Percentiles rank a stretch among this genome's conserved stretches.
Evolutionary conservation across 2,888 invertebrate species (phyloP).

Genomic region (Melangyna quadrimaculata): DNA sequence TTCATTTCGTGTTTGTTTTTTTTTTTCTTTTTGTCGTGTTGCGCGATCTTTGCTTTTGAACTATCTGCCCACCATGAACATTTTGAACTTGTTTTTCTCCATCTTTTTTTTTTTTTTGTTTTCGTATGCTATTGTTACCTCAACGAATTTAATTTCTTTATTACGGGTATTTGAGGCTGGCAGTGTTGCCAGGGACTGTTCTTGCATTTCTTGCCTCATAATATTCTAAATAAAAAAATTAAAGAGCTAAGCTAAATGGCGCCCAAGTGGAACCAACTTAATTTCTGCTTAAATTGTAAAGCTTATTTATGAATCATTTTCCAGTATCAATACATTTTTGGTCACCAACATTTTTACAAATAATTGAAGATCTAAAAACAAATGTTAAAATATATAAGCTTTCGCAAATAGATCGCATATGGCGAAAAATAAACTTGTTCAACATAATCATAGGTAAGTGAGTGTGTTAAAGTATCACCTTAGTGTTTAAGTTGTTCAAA

Average conservation of each 20-base stretch:
- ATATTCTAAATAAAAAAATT: not conserved
- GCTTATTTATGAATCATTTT: not conserved
- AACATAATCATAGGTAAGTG: too few species aligned
- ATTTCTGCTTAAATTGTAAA: not conserved
- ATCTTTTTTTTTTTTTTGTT: conserved; percentile 22
- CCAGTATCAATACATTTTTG: too few species aligned
- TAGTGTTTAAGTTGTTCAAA: too few species aligned
- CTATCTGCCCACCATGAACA: conserved; percentile 20
- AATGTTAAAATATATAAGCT: too few species aligned
- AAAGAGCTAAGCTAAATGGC: not conserved
- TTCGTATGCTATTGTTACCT: conserved; percentile 23
- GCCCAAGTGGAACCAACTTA: not conserved
- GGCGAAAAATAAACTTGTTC: too few species aligned
- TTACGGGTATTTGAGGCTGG: not conserved
- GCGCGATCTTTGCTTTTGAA: conserved; percentile 16
- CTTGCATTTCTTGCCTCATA: not conserved
- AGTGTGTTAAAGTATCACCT: too few species aligned
- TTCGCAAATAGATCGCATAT: too few species aligned
- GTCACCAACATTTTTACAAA: too few species aligned
- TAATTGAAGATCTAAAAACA: too few species aligned
- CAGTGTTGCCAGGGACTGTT: not conserved
- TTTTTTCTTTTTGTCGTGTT: conserved; percentile 10
- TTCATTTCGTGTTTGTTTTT: conserved; percentile 20
- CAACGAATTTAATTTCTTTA: conserved; percentile 59
- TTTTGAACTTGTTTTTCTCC: conserved; percentile 44